phyloP scores from a whole-genome alignment of 2,113 vertebrate genomes.

The Tamias sibiricus region DNA sequence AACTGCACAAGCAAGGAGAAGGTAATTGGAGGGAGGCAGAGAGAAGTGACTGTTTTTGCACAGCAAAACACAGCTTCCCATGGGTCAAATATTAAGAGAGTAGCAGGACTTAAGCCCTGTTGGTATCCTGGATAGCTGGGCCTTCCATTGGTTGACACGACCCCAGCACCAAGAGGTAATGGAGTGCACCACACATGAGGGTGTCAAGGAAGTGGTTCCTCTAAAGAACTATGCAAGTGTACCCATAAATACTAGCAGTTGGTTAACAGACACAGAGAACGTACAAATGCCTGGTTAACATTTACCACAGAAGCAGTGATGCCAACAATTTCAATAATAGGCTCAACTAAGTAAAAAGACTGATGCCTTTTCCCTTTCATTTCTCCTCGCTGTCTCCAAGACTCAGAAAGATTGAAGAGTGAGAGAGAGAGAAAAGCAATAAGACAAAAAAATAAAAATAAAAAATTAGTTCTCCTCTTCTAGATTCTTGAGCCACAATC shows the following conservation, averaged over 20 bases:
- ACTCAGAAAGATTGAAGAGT: background rate
- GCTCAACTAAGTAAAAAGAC: conserved; percentile 2
- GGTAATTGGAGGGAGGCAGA: rapidly evolving
- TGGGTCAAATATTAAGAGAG: background rate
- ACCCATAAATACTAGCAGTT: background rate
- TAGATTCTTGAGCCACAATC: background rate
- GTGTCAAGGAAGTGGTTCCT: background rate
- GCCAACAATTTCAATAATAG: background rate
- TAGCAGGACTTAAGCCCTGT: background rate
- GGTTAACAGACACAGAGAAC: background rate
- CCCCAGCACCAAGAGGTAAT: background rate
- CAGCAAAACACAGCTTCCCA: background rate
- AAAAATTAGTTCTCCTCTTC: too few relatives aligned
- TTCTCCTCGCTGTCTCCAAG: background rate
- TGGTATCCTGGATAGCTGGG: background rate
- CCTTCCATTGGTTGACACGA: background rate
- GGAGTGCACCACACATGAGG: background rate
- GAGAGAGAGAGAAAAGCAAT: background rate
- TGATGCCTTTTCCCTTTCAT: background rate
- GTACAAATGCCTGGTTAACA: background rate
- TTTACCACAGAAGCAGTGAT: background rate
- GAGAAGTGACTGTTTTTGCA: background rate
- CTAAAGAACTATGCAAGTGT: background rate
- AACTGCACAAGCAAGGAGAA: background rate
- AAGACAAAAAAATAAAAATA: background rate